Conservation (phyloP, 2,888 invertebrate species). For the Nymphalis urticae region DNA sequence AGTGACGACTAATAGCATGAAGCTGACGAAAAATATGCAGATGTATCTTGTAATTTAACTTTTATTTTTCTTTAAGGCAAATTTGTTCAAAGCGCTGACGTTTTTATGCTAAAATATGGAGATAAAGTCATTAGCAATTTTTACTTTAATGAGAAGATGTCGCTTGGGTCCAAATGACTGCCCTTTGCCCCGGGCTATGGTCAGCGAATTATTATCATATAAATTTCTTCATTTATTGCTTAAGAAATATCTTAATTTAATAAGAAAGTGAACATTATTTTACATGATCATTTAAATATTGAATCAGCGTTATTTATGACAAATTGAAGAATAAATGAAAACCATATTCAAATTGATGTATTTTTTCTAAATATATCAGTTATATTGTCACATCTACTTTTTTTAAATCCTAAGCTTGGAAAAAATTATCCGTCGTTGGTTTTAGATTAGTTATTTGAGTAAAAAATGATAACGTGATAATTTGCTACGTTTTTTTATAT, state of each 20-base stretch:
- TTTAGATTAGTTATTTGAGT: too few relatives aligned
- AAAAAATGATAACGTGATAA: too few relatives aligned
- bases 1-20: constrained; percentile 61
- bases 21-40: constrained; percentile 73
- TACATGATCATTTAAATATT: constrained; percentile 3
- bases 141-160: constrained; percentile 69
- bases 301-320: constrained; percentile 2
- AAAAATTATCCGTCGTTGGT: too few relatives aligned
- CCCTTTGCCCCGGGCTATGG: constrained; percentile 53
- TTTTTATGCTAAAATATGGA: constrained; percentile 79
- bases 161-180: constrained; percentile 52
- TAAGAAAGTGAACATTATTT: constrained; percentile 17
- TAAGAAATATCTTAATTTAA: constrained; percentile 17
- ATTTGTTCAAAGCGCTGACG: constrained; percentile 66
- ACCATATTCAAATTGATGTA: too few relatives aligned
- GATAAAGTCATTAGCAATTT: constrained; percentile 76
- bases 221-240: constrained; percentile 33
- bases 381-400: too few relatives aligned
- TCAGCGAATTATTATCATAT: constrained; percentile 59
- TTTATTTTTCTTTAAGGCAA: constrained; percentile 57
- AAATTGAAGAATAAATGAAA: too few relatives aligned
- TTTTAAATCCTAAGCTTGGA: too few relatives aligned
- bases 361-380: too few relatives aligned
- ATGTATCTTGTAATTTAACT: constrained; percentile 64
- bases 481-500: too few relatives aligned